Conservation (phyloP, 1,140 invertebrate species). For the Diorhabda carinulata region DNA sequence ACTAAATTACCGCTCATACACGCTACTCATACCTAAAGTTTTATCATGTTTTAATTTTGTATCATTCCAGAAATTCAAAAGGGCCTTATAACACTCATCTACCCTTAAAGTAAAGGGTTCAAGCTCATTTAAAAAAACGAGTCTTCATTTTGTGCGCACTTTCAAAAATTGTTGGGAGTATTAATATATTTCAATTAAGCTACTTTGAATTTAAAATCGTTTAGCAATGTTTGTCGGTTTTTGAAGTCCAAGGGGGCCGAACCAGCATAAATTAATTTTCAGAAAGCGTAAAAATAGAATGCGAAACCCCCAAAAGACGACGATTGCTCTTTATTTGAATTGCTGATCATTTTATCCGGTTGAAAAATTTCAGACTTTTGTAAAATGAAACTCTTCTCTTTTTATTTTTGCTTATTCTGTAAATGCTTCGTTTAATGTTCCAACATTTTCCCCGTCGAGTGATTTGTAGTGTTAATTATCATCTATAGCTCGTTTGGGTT, state of each 20-base stretch:
- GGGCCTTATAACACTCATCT: no score
- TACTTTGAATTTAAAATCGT: conserved; percentile 3
- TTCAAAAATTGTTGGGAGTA: background rate
- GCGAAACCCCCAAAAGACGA: conserved; percentile 24
- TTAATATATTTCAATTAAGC: conserved; percentile 3
- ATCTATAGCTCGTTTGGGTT: no score
- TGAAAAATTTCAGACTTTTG: conserved; percentile 39
- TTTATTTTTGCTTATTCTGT: conserved; percentile 21
- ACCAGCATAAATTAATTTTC: conserved; percentile 4
- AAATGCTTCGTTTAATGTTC: conserved; percentile 22
- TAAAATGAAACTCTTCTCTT: conserved; percentile 25
- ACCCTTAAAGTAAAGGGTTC: no score
- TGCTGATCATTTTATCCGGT: conserved; percentile 46
- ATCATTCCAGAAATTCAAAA: no score
- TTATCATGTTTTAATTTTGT: no score
- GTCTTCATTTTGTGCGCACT: no score
- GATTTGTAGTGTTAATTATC: no score
- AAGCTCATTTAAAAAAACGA: no score
- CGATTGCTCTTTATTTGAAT: conserved; percentile 42
- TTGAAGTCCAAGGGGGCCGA: background rate
- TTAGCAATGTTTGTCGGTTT: background rate
- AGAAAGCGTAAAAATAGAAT: conserved; percentile 9
- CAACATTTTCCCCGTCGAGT: no score
- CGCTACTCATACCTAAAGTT: no score
- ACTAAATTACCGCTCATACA: no score